Conservation (phyloP, 23 tunicate genomes). For the Ciona savignyi region DNA sequence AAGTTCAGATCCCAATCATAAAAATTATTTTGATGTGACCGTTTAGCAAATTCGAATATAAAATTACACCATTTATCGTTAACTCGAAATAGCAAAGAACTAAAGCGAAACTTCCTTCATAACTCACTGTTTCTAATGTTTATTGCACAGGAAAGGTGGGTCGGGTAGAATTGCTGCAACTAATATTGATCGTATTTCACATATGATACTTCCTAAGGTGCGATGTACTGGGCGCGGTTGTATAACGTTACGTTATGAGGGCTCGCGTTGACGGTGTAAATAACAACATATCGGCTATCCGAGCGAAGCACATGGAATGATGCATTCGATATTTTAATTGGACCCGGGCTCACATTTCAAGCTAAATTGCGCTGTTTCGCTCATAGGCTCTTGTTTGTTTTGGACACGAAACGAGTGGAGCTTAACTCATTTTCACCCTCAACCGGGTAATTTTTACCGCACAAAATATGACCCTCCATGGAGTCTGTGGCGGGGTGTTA, state of each 20-base stretch:
- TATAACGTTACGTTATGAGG: background rate
- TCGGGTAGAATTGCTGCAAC: background rate
- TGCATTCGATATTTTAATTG: background rate
- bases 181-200: too few relatives aligned
- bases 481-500: background rate
- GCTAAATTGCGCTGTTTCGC: background rate
- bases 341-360: background rate
- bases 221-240: background rate
- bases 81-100: too few relatives aligned
- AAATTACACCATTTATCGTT: too few relatives aligned
- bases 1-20: too few relatives aligned
- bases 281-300: background rate
- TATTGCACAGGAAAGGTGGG: background rate
- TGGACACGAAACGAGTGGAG: background rate
- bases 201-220: too few relatives aligned
- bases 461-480: background rate
- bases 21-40: too few relatives aligned
- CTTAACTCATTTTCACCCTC: slow-evolving; percentile 1
- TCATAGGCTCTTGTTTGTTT: background rate
- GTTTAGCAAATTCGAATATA: too few relatives aligned
- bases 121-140: too few relatives aligned
- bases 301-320: background rate
- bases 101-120: too few relatives aligned
- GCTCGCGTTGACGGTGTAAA: background rate
- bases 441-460: background rate